phyloP scores from a whole-genome alignment of 2,113 vertebrate genomes.

The Ailuropoda melanoleuca region DNA sequence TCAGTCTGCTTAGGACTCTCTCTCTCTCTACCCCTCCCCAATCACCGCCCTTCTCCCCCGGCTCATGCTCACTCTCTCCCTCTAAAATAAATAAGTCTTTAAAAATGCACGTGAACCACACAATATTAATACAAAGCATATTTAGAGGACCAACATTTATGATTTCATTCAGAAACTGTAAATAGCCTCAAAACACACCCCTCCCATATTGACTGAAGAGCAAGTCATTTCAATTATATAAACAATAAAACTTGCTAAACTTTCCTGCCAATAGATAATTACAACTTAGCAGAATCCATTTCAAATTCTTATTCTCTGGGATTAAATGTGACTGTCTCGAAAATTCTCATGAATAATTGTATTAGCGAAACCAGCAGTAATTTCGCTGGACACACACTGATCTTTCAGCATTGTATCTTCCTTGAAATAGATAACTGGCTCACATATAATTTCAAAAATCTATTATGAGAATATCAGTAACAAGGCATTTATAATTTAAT shows the following conservation, averaged over 20 bases:
- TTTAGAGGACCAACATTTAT: background rate
- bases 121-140: background rate
- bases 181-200: background rate
- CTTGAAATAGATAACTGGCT: conserved; percentile 59
- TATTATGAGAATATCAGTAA: conserved; percentile 71
- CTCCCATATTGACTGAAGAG: background rate
- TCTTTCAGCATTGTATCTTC: conserved; percentile 50
- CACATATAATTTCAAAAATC: conserved; percentile 74
- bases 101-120: background rate
- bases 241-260: conserved; percentile 62
- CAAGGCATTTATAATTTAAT: conserved; percentile 69
- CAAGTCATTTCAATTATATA: conserved; percentile 66
- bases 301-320: conserved; percentile 66
- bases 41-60: background rate
- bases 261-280: conserved; percentile 66
- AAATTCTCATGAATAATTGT: conserved; percentile 73
- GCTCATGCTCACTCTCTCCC: background rate
- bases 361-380: conserved; percentile 67
- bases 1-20: background rate
- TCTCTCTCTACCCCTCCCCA: background rate
- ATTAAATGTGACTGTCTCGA: conserved; percentile 72
- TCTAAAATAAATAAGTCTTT: background rate
- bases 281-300: conserved; percentile 62
- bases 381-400: conserved; percentile 61
- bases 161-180: background rate